These are phyloP conservation scores for Hipparchia semele DNA, from an alignment of 2,888 invertebrate genomes.

Conservation along the genomic window DNA sequence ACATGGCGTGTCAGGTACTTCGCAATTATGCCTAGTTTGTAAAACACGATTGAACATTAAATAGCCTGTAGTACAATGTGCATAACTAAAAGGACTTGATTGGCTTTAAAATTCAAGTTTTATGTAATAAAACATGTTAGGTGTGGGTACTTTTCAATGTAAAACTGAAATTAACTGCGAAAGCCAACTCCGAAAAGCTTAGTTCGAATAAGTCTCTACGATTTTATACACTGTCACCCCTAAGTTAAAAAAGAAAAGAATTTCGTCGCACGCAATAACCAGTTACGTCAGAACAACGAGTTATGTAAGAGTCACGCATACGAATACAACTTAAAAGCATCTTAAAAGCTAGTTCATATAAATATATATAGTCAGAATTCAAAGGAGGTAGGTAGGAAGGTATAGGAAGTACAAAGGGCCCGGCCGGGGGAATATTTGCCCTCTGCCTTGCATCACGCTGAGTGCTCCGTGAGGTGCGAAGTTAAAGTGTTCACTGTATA, in stretches of 20 bases:
- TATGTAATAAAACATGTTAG: not conserved
- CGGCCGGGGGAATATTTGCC: constrained; percentile 51
- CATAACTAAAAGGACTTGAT: not conserved
- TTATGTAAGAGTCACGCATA: constrained; percentile 28
- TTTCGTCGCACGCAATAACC: constrained; percentile 23
- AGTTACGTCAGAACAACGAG: constrained; percentile 21
- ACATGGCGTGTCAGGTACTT: too few relatives aligned
- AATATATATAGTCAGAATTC: constrained; percentile 48
- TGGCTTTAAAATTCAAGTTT: not conserved
- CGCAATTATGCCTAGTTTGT: too few relatives aligned
- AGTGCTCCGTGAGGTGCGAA: constrained; percentile 60
- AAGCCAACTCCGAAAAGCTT: not conserved
- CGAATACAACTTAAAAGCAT: constrained; percentile 13
- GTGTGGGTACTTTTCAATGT: not conserved
- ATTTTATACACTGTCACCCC: constrained; percentile 5
- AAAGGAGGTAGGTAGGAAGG: constrained; percentile 44
- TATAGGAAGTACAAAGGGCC: constrained; percentile 49
- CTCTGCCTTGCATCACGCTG: constrained; percentile 53
- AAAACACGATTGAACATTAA: too few relatives aligned
- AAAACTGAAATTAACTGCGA: not conserved
- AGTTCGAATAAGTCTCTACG: not conserved
- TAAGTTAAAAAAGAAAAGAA: constrained; percentile 12
- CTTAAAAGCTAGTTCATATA: constrained; percentile 30
- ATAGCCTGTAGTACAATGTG: too few relatives aligned
- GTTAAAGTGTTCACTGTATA: constrained; percentile 59